Evolutionary conservation across 2,888 invertebrate genomes (phyloP), one percentile per base, ranked within the genome.

Genomic region (Strigamia maritima): DNA sequence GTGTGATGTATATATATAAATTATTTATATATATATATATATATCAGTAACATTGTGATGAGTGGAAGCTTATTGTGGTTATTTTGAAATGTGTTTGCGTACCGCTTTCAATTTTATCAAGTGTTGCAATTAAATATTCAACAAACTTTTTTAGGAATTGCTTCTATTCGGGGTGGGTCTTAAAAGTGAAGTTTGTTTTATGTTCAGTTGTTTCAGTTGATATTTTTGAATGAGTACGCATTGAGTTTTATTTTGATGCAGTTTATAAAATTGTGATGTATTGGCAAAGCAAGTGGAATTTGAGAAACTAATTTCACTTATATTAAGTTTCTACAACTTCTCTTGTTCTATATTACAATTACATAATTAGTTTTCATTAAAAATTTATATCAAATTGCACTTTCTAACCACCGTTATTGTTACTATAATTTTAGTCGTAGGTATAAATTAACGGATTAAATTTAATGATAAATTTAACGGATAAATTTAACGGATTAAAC

Each of bases 101-200:
- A 16, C 28, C 3, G 19, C 28, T 70, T 70, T 70, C 70, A 28
- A 28, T 28, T 70, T 70, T 26, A 70, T 70, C 70, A 70, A 70
- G 70, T 70, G 70, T n/a, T n/a, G 28, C 70, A 70, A 70, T 70
- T 70, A 70, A 70, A 70, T 28, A 70, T 70, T 28, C 70, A 70
- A 70, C 70, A 26, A 70, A 26, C 70, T 70, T 70, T 70, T n/a
- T 16, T 70, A 54, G 54, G n/a, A 54, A 16, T 70, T 24, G 16
- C n/a, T 70, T 70, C 24, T 28, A 10, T 26, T 24, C n/a, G 14
- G 70, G 70, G 70, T 28, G 26, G 60, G 28, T 70, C 70, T 54
- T 35, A 35, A 49, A 49, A 70, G 8, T 70, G 28, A 70, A 70
- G 70, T 26, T 70, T 70, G 70, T 26, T 70, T 70, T 26, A 28